Evolutionary conservation across 2,797 vertebrate genomes (phyloP).

Genomic region (Paguma larvata): DNA sequence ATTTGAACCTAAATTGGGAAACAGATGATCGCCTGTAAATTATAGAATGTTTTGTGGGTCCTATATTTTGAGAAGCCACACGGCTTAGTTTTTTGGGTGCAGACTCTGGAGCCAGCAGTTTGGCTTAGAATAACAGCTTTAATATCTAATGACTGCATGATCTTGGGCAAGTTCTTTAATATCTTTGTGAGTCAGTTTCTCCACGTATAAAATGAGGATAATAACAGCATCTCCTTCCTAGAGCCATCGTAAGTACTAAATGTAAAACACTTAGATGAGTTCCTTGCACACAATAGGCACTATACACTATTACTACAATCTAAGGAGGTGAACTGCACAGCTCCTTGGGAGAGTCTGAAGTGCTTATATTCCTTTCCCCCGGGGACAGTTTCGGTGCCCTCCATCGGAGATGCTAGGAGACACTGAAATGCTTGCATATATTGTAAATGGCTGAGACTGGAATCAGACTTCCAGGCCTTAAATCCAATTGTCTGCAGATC

Average conservation of each 20-base stretch:
- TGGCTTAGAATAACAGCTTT: neutral
- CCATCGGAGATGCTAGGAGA: neutral
- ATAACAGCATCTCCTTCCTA: neutral
- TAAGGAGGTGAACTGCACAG: neutral
- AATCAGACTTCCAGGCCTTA: neutral
- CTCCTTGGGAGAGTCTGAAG: neutral
- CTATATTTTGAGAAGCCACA: neutral
- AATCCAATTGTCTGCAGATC: neutral
- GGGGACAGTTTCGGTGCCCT: neutral
- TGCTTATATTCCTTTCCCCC: neutral
- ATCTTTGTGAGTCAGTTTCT: constrained; percentile 18
- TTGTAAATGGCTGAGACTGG: neutral
- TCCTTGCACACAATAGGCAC: neutral
- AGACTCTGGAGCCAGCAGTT: neutral
- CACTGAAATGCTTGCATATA: neutral
- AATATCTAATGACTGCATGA: neutral
- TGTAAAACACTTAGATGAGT: neutral
- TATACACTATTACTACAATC: neutral
- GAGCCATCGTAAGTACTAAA: neutral
- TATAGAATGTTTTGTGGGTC: neutral
- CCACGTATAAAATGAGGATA: neutral
- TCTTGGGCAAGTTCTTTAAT: neutral
- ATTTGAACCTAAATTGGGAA: neutral
- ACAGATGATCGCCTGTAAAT: neutral
- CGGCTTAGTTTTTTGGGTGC: neutral